Evolutionary conservation across 37 sponge, comb jelly and placozoan genomes (phyloP).

Genomic region (Diacarnus erythraeanus): DNA sequence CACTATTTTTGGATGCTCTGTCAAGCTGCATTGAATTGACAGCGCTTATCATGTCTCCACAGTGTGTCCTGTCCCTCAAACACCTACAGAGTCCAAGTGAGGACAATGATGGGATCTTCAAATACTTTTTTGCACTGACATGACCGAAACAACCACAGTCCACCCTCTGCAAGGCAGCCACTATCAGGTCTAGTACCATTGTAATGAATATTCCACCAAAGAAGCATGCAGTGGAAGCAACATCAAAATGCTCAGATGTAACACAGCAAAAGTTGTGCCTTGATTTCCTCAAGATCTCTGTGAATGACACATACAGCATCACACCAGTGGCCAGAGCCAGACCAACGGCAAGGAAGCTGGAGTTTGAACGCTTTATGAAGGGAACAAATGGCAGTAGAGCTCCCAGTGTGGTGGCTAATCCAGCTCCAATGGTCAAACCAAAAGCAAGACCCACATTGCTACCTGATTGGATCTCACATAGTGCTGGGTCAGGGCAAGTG

Average conservation of each 20-base stretch:
- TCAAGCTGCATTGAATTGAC: not conserved
- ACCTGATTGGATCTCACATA: not conserved
- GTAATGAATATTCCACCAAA: slow-evolving; percentile 71
- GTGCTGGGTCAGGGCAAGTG: slow-evolving; percentile 23
- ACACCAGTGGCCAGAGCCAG: slow-evolving; percentile 71
- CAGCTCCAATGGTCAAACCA: slow-evolving; percentile 74
- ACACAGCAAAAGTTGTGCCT: slow-evolving; percentile 60
- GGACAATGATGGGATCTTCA: not conserved
- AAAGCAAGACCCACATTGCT: slow-evolving; percentile 61
- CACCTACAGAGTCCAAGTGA: not conserved
- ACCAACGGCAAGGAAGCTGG: slow-evolving; percentile 24
- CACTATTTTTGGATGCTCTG: not conserved
- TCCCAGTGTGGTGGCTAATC: slow-evolving; percentile 66
- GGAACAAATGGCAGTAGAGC: slow-evolving; percentile 68
- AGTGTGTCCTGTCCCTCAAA: not conserved
- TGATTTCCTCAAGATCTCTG: slow-evolving; percentile 55
- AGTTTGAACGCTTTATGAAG: slow-evolving; percentile 51
- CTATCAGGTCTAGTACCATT: slow-evolving; percentile 40
- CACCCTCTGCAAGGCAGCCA: slow-evolving; percentile 26
- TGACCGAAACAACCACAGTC: slow-evolving; percentile 32
- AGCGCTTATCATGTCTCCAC: not conserved
- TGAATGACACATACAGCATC: slow-evolving; percentile 73
- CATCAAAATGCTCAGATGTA: slow-evolving; percentile 20
- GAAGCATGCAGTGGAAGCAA: slow-evolving; percentile 37
- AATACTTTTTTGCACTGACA: not conserved